phyloP scores from a whole-genome alignment of 2,888 invertebrate genomes.

The Rhagium mordax region DNA sequence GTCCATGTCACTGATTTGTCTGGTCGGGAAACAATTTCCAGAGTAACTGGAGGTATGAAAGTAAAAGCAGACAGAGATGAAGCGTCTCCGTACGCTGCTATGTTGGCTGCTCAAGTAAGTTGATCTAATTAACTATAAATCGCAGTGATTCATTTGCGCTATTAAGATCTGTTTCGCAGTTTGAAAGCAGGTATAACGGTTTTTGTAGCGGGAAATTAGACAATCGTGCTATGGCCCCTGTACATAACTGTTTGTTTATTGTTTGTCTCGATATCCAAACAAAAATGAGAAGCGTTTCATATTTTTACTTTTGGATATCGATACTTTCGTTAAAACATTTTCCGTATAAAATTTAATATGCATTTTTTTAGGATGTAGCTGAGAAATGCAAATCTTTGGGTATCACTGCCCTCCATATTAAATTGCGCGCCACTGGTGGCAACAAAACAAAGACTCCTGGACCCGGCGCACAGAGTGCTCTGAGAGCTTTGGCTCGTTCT shows the following conservation, averaged over 20 bases:
- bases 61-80: slow-evolving; percentile 99
- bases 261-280: too few species aligned
- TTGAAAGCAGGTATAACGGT: too few species aligned
- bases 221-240: too few species aligned
- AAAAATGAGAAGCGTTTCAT: too few species aligned
- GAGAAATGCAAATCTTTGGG: slow-evolving; percentile 98
- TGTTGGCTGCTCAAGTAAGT: slow-evolving; percentile 98
- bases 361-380: slow-evolving; percentile 86
- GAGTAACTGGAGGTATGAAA: slow-evolving; percentile 99
- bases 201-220: too few species aligned
- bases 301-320: too few species aligned
- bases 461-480: slow-evolving; percentile 98
- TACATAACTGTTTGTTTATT: too few species aligned
- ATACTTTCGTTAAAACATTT: too few species aligned
- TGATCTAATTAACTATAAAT: too few species aligned
- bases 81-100: slow-evolving; percentile 99
- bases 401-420: slow-evolving; percentile 98
- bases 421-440: slow-evolving; percentile 98
- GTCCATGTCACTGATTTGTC: slow-evolving; percentile 99
- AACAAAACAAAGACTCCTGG: slow-evolving; percentile 99
- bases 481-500: slow-evolving; percentile 97
- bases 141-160: too few species aligned
- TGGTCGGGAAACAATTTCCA: slow-evolving; percentile 93
- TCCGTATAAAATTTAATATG: neutral
- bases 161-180: too few species aligned